phyloP scores from a whole-genome alignment of 2,113 vertebrate species.

The Girardinichthys multiradiatus region DNA sequence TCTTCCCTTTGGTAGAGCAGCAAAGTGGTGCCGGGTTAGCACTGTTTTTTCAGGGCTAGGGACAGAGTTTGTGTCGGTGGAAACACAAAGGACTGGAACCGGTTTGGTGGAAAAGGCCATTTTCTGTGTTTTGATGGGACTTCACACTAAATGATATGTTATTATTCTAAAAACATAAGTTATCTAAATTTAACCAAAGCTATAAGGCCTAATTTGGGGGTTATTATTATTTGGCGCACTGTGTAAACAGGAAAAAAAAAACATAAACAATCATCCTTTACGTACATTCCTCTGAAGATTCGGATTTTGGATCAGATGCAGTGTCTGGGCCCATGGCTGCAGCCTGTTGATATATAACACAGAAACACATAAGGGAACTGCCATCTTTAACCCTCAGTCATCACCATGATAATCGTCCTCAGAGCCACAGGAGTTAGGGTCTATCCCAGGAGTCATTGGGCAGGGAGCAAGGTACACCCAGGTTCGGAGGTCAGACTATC shows the following conservation, averaged over 20 bases:
- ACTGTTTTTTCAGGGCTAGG: background rate
- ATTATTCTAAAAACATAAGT: background rate
- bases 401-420: too few species aligned
- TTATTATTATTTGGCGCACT: too few species aligned
- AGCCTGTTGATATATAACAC: conserved; percentile 25
- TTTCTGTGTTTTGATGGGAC: background rate
- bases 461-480: too few species aligned
- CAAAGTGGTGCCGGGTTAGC: background rate
- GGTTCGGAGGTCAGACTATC: too few species aligned
- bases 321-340: conserved; percentile 66
- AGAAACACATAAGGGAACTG: conserved; percentile 1
- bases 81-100: background rate
- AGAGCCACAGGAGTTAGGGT: too few species aligned
- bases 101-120: background rate
- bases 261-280: background rate
- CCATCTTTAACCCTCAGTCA: too few species aligned
- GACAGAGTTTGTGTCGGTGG: background rate
- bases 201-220: too few species aligned
- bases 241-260: too few species aligned
- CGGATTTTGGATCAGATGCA: conserved; percentile 47
- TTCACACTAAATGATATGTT: background rate
- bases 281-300: conserved; percentile 63
- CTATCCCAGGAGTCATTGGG: too few species aligned
- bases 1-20: too few species aligned
- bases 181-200: too few species aligned